A percentile compares a stretch with the other conserved stretches of the same genome.
These are phyloP conservation scores for Rhagophthalmus giganteus DNA, from an alignment of 2,888 invertebrate genomes.

Conservation along the genomic window DNA sequence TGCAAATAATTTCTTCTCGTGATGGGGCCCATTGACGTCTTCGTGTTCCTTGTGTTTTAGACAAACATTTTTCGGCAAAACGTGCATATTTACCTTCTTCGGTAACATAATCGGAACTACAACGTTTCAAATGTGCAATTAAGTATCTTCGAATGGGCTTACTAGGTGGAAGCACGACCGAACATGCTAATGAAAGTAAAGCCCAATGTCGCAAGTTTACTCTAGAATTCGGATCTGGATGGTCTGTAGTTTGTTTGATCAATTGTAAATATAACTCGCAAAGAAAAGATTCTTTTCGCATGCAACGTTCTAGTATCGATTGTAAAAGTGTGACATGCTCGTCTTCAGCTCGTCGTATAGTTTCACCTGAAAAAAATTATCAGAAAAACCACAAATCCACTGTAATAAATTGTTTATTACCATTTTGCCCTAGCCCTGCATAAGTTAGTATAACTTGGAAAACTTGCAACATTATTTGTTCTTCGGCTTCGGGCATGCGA, in stretches of 20 bases:
- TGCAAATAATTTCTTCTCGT: slow-evolving; percentile 88
- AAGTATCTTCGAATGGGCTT: slow-evolving; percentile 84
- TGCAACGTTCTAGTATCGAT: slow-evolving; percentile 84
- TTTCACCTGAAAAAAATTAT: slow-evolving; percentile 57
- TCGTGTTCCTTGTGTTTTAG: slow-evolving; percentile 71
- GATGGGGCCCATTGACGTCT: slow-evolving; percentile 90
- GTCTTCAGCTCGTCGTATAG: slow-evolving; percentile 74
- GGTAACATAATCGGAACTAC: slow-evolving; percentile 83
- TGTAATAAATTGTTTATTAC: slow-evolving; percentile 43
- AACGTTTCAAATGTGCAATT: slow-evolving; percentile 85
- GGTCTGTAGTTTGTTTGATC: slow-evolving; percentile 89
- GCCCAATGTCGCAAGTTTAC: slow-evolving; percentile 93
- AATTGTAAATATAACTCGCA: slow-evolving; percentile 91
- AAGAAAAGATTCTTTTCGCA: slow-evolving; percentile 84
- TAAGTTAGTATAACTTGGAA: slow-evolving; percentile 89
- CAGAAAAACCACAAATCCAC: background rate
- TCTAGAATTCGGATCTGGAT: slow-evolving; percentile 84
- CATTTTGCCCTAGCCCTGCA: slow-evolving; percentile 77
- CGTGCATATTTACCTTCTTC: slow-evolving; percentile 94
- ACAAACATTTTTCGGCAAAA: slow-evolving; percentile 85
- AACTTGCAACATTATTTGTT: slow-evolving; percentile 83
- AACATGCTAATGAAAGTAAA: slow-evolving; percentile 76
- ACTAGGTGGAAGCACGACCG: slow-evolving; percentile 83
- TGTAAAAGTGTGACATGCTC: slow-evolving; percentile 89
- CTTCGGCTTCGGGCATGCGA: slow-evolving; percentile 81